Base-by-base conservation (phyloP, 2,888 invertebrate genomes). In the Minunthozetes semirufus region DNA sequence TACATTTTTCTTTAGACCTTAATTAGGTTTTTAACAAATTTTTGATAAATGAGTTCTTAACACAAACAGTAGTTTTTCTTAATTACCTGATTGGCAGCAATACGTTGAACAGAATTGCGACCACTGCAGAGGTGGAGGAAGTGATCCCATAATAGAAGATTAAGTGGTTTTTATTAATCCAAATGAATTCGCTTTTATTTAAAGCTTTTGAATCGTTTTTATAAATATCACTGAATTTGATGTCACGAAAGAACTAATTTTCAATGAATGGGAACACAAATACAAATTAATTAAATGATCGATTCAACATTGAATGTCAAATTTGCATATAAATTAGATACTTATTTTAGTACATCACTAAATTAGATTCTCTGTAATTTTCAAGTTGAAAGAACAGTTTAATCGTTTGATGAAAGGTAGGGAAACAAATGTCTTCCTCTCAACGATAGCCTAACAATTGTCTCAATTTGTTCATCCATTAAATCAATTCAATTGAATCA, bases 101-200 rank as follows among this genome's bases (percentile, higher is more conserved):
- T 79, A 96, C 88, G 83, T 97, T 97, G 79, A 93, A 83, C 90
- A 93, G 94, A 83, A 93, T 96, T 85, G 98, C 94, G 72, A 93
- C 80, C 46, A 98, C 87, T 84, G 95, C 97, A 48, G 98, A 98
- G 80, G 95, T 87, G 86, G 98, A 97, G 0, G 93, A 86, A 3
- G 92, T 91, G 83, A 96, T 90, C n/a, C 92, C 91, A 70, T 96
- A 85, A 81, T 92, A 93, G 61, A 89, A 86, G 83, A 95, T 86
- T 83, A 95, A 98, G 82, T 92, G 89, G 0, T 85, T 84, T 0
- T 88, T 86, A 0, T 84, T 78, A 1, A 79, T 9, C 8, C 4
- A 63, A 78, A 46, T 75, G 63, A 48, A 48, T 42, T 53, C 27
- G 33, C 63, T 82, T 22, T 85, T 83, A 22, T 86, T 83, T 4